Evolutionary conservation across 2,113 vertebrate species (phyloP), one percentile per base, ranked within the genome.

Genomic region (Aptenodytes patagonicus): DNA sequence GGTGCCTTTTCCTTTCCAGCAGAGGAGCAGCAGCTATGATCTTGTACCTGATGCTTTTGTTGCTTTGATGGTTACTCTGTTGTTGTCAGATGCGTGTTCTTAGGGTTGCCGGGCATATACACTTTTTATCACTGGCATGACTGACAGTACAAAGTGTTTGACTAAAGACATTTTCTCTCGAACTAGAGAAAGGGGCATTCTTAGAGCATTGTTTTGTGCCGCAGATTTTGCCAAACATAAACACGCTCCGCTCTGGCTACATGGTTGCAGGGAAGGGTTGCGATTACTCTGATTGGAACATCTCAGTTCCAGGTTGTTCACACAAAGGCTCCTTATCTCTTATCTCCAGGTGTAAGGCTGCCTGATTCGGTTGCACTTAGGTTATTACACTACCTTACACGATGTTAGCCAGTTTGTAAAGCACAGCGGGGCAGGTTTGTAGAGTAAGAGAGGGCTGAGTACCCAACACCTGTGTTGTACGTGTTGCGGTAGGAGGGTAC

Each of bases 191-290:
- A 12, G 29, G 47, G 22, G 13, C 10, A 2, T 62, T 62, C 47
- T 64, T 60, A 7, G 52, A 60, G 66, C 17, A 8, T 32, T 22
- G 0, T 17, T 68, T 31, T 47, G 58, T 80, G 83, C 44, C 4
- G 6, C 5, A 1, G 52, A 17, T 60, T 76, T 75, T 71, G 32
- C 40, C 40, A 29, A 29, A 26, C 2, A 1, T 34, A 18, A 31
- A 21, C 3, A 4, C 0, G 0, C 18, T 54, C 17, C 61, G 57
- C 46, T 76, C 14, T 64, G 61, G 46, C 40, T 78, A 5, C 17
- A 1, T 32, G 51, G 7, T 29, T 32, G 16, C 34, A 69, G 49
- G 21, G 64, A 10, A 61, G 16, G 9, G 14, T 57, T 75, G 55
- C 31, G 47, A 0, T 75, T 62, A 6, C 3, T 44, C 11, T 32